Base-by-base conservation (phyloP, 2,888 invertebrate species). In the Pandemis cinnamomeana region DNA sequence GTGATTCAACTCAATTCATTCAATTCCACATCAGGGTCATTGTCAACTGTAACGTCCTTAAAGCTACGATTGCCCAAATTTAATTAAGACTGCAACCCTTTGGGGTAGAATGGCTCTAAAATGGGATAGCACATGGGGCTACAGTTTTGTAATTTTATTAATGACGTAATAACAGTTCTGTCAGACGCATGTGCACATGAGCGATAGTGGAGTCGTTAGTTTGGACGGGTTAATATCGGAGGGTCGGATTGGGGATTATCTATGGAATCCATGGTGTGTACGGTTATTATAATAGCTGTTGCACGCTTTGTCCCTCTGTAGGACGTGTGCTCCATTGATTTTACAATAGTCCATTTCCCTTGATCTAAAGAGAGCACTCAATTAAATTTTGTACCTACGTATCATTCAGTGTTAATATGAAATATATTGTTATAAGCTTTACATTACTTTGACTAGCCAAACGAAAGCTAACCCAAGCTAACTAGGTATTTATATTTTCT, bases 81-180 rank as follows among this genome's bases (percentile, higher is more conserved):
- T 93, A 93, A 94, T 94, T 92, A 93, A 89, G 84, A 83, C 83
- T 27, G 60, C 62, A 80, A 85, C 83, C 84, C 84, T 79, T 77
- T 79, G 80, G 83, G 81, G 78, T 80, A 79, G 77, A 90, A 88
- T 85, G 87, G 88, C 85, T 87, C 86, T 90, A 90, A 91, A 91
- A 84, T 90, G 86, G 84, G 84, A 85, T 82, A 80, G 85, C 92
- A 92, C 91, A 92, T 92, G 92, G 91, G 89, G 88, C 82, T 84
- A 80, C 86, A 93, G 90, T 94, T 93, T 94, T 94, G 93, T 93
- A 94, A 94, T 94, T 93, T 94, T 94, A 94, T 94, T 94, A 94
- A 94, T 94, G 94, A 94, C 87, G 93, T 93, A 94, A 94, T 94
- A 94, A 94, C 94, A 90, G 91, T 89, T 88, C 90, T 93, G 94